Evolutionary conservation across 64 coral and sea anemone species (phyloP).

Genomic region (Stichodactyla helianthus): DNA sequence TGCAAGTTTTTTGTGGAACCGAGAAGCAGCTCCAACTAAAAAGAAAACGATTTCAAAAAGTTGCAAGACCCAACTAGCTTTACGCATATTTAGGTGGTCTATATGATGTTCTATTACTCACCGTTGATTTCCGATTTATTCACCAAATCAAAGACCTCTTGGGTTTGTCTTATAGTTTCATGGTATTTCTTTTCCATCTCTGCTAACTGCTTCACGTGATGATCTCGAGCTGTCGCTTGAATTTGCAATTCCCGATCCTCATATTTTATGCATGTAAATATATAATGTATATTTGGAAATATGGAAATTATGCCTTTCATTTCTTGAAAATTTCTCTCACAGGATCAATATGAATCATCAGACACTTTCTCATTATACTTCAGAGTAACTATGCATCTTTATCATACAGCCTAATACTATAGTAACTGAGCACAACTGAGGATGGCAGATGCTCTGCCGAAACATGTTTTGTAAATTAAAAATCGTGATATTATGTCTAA

Average conservation of each 20-base stretch:
- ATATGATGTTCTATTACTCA: constrained; percentile 3
- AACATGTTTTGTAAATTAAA: not conserved
- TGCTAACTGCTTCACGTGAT: constrained; percentile 58
- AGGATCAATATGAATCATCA: too few species aligned
- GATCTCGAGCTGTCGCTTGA: constrained; percentile 57
- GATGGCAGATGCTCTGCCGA: too few species aligned
- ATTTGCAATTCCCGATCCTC: constrained; percentile 65
- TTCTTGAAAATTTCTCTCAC: too few species aligned
- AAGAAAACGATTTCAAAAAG: not conserved
- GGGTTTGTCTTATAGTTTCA: constrained; percentile 28
- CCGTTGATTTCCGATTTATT: constrained; percentile 65
- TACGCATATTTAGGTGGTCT: too few species aligned
- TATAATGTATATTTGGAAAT: not conserved
- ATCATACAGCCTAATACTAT: too few species aligned
- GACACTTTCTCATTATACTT: too few species aligned
- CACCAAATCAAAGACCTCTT: constrained; percentile 33
- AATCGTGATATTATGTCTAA: too few species aligned
- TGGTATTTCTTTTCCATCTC: constrained; percentile 57
- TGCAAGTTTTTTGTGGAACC: constrained; percentile 64
- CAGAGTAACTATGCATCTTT: too few species aligned
- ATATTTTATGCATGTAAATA: not conserved
- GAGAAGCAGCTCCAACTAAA: constrained; percentile 12
- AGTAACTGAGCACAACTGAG: too few species aligned
- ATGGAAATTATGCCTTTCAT: too few species aligned
- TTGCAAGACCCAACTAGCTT: too few species aligned